A percentile compares a stretch with the other conserved stretches of the same genome.
Evolutionary conservation across 2,113 vertebrate species (phyloP).

Genomic region (Uropsilus gracilis): DNA sequence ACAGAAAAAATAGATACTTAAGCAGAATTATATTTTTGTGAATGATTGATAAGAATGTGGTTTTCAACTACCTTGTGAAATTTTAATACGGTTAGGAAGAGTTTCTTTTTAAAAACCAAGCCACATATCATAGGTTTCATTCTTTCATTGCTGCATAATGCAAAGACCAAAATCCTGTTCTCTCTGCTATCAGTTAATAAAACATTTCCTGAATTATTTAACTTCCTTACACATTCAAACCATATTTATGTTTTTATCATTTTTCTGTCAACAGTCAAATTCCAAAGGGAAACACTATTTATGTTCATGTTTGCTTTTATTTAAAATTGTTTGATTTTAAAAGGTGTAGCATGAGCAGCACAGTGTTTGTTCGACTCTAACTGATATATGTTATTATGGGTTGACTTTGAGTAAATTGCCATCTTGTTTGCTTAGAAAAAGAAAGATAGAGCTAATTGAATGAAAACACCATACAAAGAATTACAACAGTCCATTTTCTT

Average conservation of each 20-base stretch:
- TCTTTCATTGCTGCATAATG: conserved; percentile 78
- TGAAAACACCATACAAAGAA: conserved; percentile 66
- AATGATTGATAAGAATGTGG: conserved; percentile 85
- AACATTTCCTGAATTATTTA: conserved; percentile 88
- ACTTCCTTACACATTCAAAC: conserved; percentile 82
- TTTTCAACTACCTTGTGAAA: conserved; percentile 84
- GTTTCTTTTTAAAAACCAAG: conserved; percentile 74
- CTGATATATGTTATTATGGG: conserved; percentile 59
- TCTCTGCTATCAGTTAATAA: conserved; percentile 87
- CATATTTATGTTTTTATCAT: conserved; percentile 74
- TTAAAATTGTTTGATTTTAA: conserved; percentile 77
- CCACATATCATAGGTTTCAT: conserved; percentile 80
- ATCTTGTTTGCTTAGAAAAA: conserved; percentile 76
- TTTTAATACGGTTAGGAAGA: conserved; percentile 83
- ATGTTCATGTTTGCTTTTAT: conserved; percentile 70
- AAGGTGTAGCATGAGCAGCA: conserved; percentile 46
- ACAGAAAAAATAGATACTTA: conserved; percentile 71
- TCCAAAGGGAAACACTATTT: conserved; percentile 69
- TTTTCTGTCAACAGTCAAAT: conserved; percentile 75
- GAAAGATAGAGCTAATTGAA: conserved; percentile 75
- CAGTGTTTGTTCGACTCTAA: conserved; percentile 57
- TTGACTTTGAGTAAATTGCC: conserved; percentile 74
- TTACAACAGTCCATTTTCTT: conserved; percentile 73
- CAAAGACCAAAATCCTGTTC: conserved; percentile 82
- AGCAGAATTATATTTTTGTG: conserved; percentile 77